Base-by-base conservation (phyloP, 2,113 vertebrate genomes). In the Psettodes erumei region DNA sequence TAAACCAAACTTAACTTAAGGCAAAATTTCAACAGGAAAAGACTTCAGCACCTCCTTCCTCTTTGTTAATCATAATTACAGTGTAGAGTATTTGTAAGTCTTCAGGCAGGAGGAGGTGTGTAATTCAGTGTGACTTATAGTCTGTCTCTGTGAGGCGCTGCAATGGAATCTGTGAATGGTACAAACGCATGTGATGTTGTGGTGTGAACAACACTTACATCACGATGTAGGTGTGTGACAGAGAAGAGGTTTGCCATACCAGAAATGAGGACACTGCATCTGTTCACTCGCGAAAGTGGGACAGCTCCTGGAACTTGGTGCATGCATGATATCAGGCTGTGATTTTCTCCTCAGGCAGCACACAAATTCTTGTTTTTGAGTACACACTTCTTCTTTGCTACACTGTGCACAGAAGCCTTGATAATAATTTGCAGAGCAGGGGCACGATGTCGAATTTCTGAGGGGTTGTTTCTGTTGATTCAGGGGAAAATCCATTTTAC, bases 121-220 rank as follows among this genome's bases (percentile, higher is more conserved):
- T 79, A 50, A 81, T 71, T 55, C 71, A 82, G 33, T 66, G 83
- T 81, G 86, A 84, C 19, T 67, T 75, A 51, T 65, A 21, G 75
- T 77, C 67, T 73, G 58, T 75, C 65, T 84, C 53, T n/a, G 32
- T 69, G 68, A 83, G 83, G 30, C 35, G 25, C 53, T 68, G 70
- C 51, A 60, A 66, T 58, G 64, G 79, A 81, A 76, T 88, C 79
- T 75, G 88, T 88, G 84, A 88, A 86, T 85, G 86, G 55, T 75
- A 85, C 72, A 53, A 84, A 70, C 27, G 68, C 80, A 78, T 89
- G 86, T 85, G 88, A 83, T 80, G 80, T 81, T 78, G 67, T 86
- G 86, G 81, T 71, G 84, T 75, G 76, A 90, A 88, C 76, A 85
- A 75, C 88, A 86, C 90, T 93, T 89, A 84, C 89, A 89, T 91